Percentiles rank a stretch among this genome's conserved stretches.
Conservation (phyloP, 1,140 invertebrate species). For the Lordiphosa collinella region DNA sequence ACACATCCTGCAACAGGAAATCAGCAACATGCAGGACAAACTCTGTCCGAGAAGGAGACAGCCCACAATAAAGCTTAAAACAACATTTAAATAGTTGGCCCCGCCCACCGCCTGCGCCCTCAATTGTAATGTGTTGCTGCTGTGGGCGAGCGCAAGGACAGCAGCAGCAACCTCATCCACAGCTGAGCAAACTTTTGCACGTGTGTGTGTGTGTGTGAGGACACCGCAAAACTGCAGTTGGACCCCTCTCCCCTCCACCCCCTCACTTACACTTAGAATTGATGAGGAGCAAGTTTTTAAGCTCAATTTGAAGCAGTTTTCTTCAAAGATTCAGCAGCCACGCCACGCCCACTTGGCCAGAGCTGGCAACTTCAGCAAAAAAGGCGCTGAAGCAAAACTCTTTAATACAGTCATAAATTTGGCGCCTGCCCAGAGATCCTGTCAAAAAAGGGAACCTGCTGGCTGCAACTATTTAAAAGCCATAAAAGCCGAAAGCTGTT, state of each 20-base stretch:
- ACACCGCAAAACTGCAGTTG: not conserved
- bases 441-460: slow-evolving; percentile 51
- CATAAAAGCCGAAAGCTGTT: slow-evolving; percentile 76
- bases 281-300: slow-evolving; percentile 10
- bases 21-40: slow-evolving; percentile 37
- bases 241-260: not conserved
- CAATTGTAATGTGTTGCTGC: slow-evolving; percentile 11
- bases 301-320: slow-evolving; percentile 15
- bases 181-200: not conserved
- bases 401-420: slow-evolving; percentile 75
- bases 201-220: not conserved
- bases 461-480: slow-evolving; percentile 72
- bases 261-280: not conserved
- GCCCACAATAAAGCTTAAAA: slow-evolving; percentile 36
- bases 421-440: slow-evolving; percentile 50
- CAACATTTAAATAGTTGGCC: slow-evolving; percentile 61
- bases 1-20: slow-evolving; percentile 71
- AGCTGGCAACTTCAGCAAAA: slow-evolving; percentile 31
- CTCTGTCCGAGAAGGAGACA: slow-evolving; percentile 1
- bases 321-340: not conserved
- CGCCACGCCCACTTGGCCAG: not conserved
- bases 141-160: not conserved
- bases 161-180: slow-evolving; percentile 5
- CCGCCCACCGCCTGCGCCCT: not conserved
- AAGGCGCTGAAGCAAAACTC: slow-evolving; percentile 20